Evolutionary conservation across 2,797 vertebrate species (phyloP).

Genomic region (Liparis tanakae): DNA sequence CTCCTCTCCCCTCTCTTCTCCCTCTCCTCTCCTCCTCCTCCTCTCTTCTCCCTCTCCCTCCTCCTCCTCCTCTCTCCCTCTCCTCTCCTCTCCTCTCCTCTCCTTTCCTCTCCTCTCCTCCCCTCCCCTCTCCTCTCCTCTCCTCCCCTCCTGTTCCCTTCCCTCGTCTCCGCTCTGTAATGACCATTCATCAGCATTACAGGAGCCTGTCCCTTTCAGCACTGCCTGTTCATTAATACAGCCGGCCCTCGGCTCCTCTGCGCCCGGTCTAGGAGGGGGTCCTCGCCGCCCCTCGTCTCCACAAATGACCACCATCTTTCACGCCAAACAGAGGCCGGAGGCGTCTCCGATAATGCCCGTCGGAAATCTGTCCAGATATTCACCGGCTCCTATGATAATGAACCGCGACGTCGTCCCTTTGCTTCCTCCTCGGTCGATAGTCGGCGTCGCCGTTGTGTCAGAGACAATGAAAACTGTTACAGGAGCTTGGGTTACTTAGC

Average conservation of each 20-base stretch:
- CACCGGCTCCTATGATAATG: slow-evolving; percentile 72
- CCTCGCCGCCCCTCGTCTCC: slow-evolving; percentile 77
- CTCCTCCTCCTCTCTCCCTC: slow-evolving; percentile 54
- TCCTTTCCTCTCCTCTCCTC: slow-evolving; percentile 27
- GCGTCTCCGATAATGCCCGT: slow-evolving; percentile 71
- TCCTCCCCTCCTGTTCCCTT: slow-evolving; percentile 50
- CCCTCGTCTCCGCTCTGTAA: slow-evolving; percentile 78
- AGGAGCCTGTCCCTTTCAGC: slow-evolving; percentile 83
- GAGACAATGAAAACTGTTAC: slow-evolving; percentile 52
- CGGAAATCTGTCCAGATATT: slow-evolving; percentile 74
- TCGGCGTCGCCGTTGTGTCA: slow-evolving; percentile 48
- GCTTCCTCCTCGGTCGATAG: slow-evolving; percentile 37
- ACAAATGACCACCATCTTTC: slow-evolving; percentile 87
- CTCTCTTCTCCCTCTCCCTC: slow-evolving; percentile 36
- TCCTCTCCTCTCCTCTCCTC: slow-evolving; percentile 73
- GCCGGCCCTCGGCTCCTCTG: slow-evolving; percentile 73
- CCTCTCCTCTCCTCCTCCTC: slow-evolving; percentile 35
- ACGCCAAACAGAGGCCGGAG: slow-evolving; percentile 70
- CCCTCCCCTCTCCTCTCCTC: slow-evolving; percentile 38
- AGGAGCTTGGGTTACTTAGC: slow-evolving; percentile 39
- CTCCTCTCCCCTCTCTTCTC: too few relatives aligned
- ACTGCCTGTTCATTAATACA: slow-evolving; percentile 84
- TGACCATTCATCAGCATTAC: slow-evolving; percentile 89
- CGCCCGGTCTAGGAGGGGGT: slow-evolving; percentile 78
- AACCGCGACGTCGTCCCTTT: slow-evolving; percentile 31